These are phyloP conservation scores for Deilephila elpenor DNA, from an alignment of 2,888 invertebrate species.

Conservation along the genomic window DNA sequence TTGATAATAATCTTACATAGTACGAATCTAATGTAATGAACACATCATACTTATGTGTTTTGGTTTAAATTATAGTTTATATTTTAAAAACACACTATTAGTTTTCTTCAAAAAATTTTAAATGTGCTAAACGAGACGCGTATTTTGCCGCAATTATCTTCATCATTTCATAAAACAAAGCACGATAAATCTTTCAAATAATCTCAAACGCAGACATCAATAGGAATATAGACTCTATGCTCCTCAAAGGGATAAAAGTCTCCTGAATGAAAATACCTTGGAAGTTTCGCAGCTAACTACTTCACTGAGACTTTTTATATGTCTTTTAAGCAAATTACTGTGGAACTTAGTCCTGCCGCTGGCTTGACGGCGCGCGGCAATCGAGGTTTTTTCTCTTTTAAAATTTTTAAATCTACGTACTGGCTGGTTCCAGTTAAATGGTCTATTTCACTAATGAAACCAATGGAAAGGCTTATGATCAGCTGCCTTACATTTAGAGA, in stretches of 20 bases:
- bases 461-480: background rate
- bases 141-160: background rate
- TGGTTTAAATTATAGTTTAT: too few species aligned
- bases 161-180: background rate
- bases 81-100: too few species aligned
- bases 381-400: slow-evolving; percentile 8
- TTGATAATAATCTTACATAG: too few species aligned
- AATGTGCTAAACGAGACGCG: too few species aligned
- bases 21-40: too few species aligned
- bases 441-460: background rate
- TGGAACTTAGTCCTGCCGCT: slow-evolving; percentile 46
- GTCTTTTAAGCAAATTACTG: slow-evolving; percentile 53
- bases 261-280: slow-evolving; percentile 36
- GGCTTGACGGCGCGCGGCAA: slow-evolving; percentile 36
- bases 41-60: too few species aligned
- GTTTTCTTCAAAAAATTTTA: too few species aligned
- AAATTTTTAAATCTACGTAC: slow-evolving; percentile 2
- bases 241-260: slow-evolving; percentile 14
- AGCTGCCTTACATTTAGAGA: too few species aligned
- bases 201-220: background rate
- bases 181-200: background rate
- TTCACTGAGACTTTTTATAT: slow-evolving; percentile 49
- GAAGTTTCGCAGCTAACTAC: slow-evolving; percentile 44
- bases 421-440: background rate
- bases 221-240: background rate